phyloP scores from a whole-genome alignment of 1,140 invertebrate species.

The Brachionus asplanchnoidis region DNA sequence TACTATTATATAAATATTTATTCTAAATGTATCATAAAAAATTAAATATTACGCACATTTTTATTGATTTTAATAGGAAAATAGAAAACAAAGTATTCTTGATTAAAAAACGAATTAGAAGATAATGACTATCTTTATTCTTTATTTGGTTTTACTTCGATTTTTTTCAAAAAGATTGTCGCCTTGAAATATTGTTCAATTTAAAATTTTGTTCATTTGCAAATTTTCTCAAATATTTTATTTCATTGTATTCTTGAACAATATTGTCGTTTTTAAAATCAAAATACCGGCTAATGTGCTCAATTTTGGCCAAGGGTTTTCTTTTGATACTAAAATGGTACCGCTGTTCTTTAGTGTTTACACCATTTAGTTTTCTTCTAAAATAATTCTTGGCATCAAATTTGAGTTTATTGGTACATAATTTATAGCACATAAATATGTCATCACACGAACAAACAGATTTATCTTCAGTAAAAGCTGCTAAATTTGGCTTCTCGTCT shows the following conservation, averaged over 20 bases:
- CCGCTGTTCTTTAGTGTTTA: neutral
- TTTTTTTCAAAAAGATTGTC: neutral
- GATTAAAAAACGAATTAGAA: too few species aligned
- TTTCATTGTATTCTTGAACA: neutral
- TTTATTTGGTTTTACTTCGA: neutral
- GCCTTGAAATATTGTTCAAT: neutral
- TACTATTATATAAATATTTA: too few species aligned
- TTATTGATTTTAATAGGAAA: too few species aligned
- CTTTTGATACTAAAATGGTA: neutral
- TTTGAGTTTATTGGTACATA: neutral
- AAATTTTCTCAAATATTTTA: neutral
- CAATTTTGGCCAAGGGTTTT: neutral
- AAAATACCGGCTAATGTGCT: neutral
- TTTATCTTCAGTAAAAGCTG: neutral
- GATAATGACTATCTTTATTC: too few species aligned
- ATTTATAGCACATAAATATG: neutral
- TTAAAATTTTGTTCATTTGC: neutral
- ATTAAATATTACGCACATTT: too few species aligned
- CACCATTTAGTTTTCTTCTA: neutral
- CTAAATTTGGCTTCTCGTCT: slow-evolving; percentile 33
- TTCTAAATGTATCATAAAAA: too few species aligned
- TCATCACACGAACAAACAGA: slow-evolving; percentile 41
- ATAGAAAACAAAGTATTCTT: too few species aligned
- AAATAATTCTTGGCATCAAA: neutral
- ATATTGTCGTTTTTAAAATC: neutral